Evolutionary conservation across 2,888 invertebrate genomes (phyloP).

Genomic region (Agonum fuliginosum): DNA sequence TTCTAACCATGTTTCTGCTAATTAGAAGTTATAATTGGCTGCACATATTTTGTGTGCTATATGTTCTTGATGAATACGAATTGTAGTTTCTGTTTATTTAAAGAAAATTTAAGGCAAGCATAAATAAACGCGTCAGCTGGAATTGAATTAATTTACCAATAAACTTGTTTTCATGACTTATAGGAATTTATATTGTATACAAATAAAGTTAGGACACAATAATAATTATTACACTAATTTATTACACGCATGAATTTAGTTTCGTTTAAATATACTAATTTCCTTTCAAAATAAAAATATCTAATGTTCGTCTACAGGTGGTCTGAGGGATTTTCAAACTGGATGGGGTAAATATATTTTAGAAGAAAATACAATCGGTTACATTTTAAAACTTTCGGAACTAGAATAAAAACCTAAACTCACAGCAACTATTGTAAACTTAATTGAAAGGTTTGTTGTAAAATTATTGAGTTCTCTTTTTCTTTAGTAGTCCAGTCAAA

Average conservation of each 20-base stretch:
- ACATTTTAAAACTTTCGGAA: too few relatives aligned
- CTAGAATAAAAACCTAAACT: too few relatives aligned
- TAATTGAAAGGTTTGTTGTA: too few relatives aligned
- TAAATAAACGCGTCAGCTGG: background rate
- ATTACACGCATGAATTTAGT: background rate
- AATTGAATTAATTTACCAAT: constrained; percentile 12
- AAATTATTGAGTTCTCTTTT: too few relatives aligned
- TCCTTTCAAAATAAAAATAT: too few relatives aligned
- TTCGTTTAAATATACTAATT: too few relatives aligned
- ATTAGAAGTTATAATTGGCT: constrained; percentile 37
- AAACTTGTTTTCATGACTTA: constrained; percentile 4
- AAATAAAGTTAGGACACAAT: background rate
- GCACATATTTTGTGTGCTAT: background rate
- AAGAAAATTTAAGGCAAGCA: constrained; percentile 15
- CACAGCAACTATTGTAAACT: too few relatives aligned
- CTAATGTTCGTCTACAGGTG: too few relatives aligned
- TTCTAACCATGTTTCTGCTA: background rate
- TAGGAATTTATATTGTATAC: background rate
- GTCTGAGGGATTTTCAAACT: too few relatives aligned
- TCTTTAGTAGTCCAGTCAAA: too few relatives aligned
- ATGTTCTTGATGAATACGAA: constrained; percentile 8
- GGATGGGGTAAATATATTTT: too few relatives aligned
- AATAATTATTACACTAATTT: constrained; percentile 24
- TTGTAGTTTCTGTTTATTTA: constrained; percentile 16
- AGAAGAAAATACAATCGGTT: too few relatives aligned